Evolutionary conservation across 2,113 vertebrate species (phyloP), one percentile per base, ranked within the genome.

Genomic region (Silurus glanis): DNA sequence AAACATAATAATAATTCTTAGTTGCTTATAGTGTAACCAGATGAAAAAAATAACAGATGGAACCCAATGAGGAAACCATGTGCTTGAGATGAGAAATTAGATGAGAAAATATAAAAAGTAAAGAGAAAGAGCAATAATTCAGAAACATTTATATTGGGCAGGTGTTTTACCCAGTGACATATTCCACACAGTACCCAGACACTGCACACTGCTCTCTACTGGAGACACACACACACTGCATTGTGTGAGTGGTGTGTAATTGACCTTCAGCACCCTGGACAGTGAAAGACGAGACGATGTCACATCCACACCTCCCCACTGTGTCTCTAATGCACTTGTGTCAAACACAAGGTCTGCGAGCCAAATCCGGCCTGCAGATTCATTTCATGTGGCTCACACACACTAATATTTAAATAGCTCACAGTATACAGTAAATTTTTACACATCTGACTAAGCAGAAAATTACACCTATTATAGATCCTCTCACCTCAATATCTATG

Each of bases 261-360:
- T 80, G 81, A 80, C 82, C 88, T 88, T 89, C 89, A 90, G 90
- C 67, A 91, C 85, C 89, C 78, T 2, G 74, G 87, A 89, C 72
- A 91, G 88, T 59, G 23, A 62, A 64, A 25, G 51, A 62, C 45
- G 56, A 25, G n/a, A 21, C 74, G 69, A 25, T 75, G 37, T 21
- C 55, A 56, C 62, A 71, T 37, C 28, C 83, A 82, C 55, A 80
- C 12, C 14, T n/a, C 28, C 83, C 67, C 55, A 74, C 7, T 25
- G 66, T 37, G 28, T 6, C n/a, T 67, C n/a, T 5, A 28, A 67
- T 28, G 64, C 67, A 82, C 61, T 79, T 23, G 64, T 23, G 12
- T 67, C 67, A 37, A 37, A 28, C 25, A 67, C 66, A 28, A 28
- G 66, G 64, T 66, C n/a, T 10, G 5, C 4, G 61, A n/a, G 62